Percentiles rank a stretch among this genome's conserved stretches.
These are phyloP conservation scores for Stenurella melanura DNA, from an alignment of 2,888 invertebrate species.

Conservation along the genomic window DNA sequence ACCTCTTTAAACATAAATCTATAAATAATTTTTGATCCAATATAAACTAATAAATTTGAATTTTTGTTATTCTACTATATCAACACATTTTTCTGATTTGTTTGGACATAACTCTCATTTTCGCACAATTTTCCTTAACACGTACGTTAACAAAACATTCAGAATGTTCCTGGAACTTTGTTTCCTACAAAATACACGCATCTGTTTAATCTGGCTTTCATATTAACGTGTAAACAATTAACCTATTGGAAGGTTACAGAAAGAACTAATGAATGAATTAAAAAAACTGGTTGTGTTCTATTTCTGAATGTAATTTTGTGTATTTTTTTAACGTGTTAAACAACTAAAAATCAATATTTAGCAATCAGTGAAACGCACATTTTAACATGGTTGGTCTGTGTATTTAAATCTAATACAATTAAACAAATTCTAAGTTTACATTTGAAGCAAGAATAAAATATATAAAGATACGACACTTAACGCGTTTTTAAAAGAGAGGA, in stretches of 20 bases:
- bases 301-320: slow-evolving; percentile 12
- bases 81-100: neutral
- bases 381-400: neutral
- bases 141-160: neutral
- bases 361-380: slow-evolving; percentile 4
- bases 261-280: slow-evolving; percentile 8
- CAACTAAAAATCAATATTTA: neutral
- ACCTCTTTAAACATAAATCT: too few relatives aligned
- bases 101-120: neutral
- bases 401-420: slow-evolving; percentile 9
- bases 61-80: neutral
- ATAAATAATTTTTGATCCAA: too few relatives aligned
- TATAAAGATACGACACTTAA: too few relatives aligned
- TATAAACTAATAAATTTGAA: neutral
- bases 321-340: slow-evolving; percentile 12
- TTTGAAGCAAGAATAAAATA: neutral
- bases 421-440: neutral
- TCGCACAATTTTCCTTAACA: neutral
- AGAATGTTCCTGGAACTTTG: neutral
- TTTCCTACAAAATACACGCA: neutral
- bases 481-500: too few relatives aligned
- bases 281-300: neutral
- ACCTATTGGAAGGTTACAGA: neutral
- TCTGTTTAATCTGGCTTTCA: neutral
- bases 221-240: neutral